Conservation (phyloP, 53 echinoderm and acorn worm species). For the Hippasteria phrygiana region DNA sequence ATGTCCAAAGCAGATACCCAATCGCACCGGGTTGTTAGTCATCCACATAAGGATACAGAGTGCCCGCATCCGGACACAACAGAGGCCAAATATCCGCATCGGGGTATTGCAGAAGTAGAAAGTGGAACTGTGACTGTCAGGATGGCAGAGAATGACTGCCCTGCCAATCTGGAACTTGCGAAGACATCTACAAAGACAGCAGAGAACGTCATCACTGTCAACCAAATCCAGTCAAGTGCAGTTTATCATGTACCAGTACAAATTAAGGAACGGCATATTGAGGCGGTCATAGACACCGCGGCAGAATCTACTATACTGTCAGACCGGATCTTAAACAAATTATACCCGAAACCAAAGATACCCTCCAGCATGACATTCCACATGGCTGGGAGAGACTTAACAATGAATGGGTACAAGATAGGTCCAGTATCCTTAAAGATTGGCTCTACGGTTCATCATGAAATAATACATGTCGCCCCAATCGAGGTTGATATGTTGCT, state of each 20-base stretch:
- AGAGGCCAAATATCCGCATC: neutral
- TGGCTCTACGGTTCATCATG: neutral
- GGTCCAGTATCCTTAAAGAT: neutral
- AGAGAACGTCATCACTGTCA: neutral
- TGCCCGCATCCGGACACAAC: neutral
- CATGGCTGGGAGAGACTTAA: neutral
- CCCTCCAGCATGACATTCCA: neutral
- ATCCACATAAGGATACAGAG: neutral
- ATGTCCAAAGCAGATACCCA: neutral
- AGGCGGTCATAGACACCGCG: conserved; percentile 37
- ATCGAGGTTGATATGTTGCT: conserved; percentile 8
- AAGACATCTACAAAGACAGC: too few relatives aligned
- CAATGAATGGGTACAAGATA: neutral
- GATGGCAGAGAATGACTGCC: neutral
- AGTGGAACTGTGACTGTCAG: too few relatives aligned
- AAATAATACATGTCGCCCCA: conserved; percentile 3
- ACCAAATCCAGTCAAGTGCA: conserved; percentile 11
- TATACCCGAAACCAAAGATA: neutral
- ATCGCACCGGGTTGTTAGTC: too few relatives aligned
- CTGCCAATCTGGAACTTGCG: neutral
- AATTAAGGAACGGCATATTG: neutral
- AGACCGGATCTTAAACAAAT: neutral
- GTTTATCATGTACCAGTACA: conserved; percentile 10
- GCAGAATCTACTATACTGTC: conserved; percentile 19
- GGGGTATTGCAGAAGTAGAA: neutral